Percentiles rank a stretch among this genome's conserved stretches.
phyloP scores from a whole-genome alignment of 2,797 vertebrate genomes.

The Lutjanus campechanus region DNA sequence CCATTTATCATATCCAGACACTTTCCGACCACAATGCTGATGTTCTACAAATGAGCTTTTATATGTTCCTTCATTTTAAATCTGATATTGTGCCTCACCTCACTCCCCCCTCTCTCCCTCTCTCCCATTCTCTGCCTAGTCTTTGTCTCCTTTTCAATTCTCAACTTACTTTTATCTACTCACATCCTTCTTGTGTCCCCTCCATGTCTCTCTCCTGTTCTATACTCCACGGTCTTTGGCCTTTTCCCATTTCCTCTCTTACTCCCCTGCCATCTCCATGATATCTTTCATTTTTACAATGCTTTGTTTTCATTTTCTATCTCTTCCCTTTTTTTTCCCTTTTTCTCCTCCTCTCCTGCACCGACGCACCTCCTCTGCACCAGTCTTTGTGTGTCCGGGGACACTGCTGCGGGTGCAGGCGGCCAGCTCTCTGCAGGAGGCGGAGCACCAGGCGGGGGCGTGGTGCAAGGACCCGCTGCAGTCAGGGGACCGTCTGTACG shows the following conservation, averaged over 20 bases:
- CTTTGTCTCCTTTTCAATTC: constrained; percentile 68
- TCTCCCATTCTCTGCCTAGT: constrained; percentile 54
- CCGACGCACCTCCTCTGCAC: constrained; percentile 57
- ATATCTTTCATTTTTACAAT: constrained; percentile 63
- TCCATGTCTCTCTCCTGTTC: constrained; percentile 60
- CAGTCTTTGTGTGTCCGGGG: constrained; percentile 97
- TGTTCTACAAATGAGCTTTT: constrained; percentile 84
- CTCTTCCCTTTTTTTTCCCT: constrained; percentile 41
- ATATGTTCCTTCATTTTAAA: constrained; percentile 80
- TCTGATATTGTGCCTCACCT: constrained; percentile 82
- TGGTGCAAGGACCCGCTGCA: constrained; percentile 98
- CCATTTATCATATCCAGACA: constrained; percentile 82
- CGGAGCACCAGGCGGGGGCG: constrained; percentile 93
- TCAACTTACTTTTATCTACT: constrained; percentile 69
- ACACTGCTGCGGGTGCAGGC: constrained; percentile 91
- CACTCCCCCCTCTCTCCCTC: constrained; percentile 47
- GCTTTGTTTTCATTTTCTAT: constrained; percentile 67
- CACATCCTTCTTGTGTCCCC: constrained; percentile 51
- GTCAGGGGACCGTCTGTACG: constrained; percentile 94
- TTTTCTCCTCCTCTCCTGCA: constrained; percentile 59
- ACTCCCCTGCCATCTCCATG: constrained; percentile 60
- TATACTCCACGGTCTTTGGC: constrained; percentile 62
- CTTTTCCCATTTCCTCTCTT: constrained; percentile 54
- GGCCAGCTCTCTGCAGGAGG: constrained; percentile 92
- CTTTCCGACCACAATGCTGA: constrained; percentile 77